A percentile compares a stretch with the other conserved stretches of the same genome.
These are phyloP conservation scores for Peromyscus aztecus DNA, from an alignment of 2,797 vertebrate genomes.

Conservation along the genomic window DNA sequence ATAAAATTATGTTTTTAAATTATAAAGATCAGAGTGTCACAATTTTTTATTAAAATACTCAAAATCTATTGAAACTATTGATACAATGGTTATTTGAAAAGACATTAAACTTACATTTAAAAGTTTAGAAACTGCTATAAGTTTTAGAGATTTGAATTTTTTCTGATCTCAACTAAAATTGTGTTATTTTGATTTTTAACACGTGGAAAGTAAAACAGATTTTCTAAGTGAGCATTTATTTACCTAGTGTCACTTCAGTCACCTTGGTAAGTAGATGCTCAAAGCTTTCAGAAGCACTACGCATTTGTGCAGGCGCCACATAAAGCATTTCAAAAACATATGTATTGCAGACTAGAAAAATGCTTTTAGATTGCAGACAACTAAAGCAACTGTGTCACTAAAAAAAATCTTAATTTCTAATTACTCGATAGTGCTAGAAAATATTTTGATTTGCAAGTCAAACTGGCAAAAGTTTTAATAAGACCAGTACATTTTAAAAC, in stretches of 20 bases:
- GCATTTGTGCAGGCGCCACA: slow-evolving; percentile 17
- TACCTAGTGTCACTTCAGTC: slow-evolving; percentile 57
- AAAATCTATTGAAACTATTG: slow-evolving; percentile 40
- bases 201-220: slow-evolving; percentile 67
- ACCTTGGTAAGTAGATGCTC: slow-evolving; percentile 69
- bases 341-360: slow-evolving; percentile 66
- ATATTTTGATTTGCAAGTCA: slow-evolving; percentile 43
- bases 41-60: slow-evolving; percentile 64
- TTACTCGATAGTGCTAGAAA: neutral
- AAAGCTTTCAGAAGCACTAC: slow-evolving; percentile 57
- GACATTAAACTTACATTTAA: slow-evolving; percentile 30
- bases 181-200: slow-evolving; percentile 55
- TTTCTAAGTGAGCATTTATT: slow-evolving; percentile 68
- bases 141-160: slow-evolving; percentile 38
- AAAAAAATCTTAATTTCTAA: slow-evolving; percentile 54
- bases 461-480: slow-evolving; percentile 55
- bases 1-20: slow-evolving; percentile 62
- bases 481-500: neutral
- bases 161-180: slow-evolving; percentile 48
- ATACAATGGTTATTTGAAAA: slow-evolving; percentile 47
- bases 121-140: slow-evolving; percentile 32
- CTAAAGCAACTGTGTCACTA: slow-evolving; percentile 50
- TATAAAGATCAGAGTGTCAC: neutral
- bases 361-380: neutral
- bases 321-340: slow-evolving; percentile 71